A percentile compares a stretch with the other conserved stretches of the same genome.
phyloP scores from a whole-genome alignment of 2,888 invertebrate genomes.

The Pedicia rivosa region DNA sequence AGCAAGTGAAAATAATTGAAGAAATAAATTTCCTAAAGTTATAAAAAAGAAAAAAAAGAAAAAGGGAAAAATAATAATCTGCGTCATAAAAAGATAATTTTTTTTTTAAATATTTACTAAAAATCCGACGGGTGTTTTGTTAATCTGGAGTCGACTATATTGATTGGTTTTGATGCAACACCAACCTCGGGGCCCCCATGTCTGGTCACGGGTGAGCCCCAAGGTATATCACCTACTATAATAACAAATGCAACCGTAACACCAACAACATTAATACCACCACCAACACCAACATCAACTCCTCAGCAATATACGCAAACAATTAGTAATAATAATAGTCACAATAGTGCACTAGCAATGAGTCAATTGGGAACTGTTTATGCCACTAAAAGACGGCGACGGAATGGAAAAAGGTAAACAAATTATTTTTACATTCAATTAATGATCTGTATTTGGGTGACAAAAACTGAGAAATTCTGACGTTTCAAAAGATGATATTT shows the following conservation, averaged over 20 bases:
- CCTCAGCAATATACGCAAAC: background rate
- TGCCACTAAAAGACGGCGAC: constrained; percentile 85
- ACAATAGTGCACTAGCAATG: constrained; percentile 33
- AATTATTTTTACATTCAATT: background rate
- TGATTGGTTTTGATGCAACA: constrained; percentile 4
- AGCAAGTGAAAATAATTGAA: no score
- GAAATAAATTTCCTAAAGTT: background rate
- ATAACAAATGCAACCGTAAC: no score
- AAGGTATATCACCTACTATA: constrained; percentile 2
- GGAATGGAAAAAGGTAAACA: constrained; percentile 90
- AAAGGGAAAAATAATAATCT: background rate
- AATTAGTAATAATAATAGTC: constrained; percentile 1
- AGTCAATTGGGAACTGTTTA: constrained; percentile 93
- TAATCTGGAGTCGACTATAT: constrained; percentile 13
- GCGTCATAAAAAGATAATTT: constrained; percentile 1
- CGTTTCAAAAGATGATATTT: background rate
- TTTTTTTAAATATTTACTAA: background rate
- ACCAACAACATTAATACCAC: constrained; percentile 2
- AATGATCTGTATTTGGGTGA: background rate
- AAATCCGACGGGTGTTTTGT: no score
- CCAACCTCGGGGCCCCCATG: constrained; percentile 5
- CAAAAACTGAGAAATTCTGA: background rate
- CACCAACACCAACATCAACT: background rate
- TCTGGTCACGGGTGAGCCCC: constrained; percentile 6
- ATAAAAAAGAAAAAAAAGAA: background rate